Conservation (phyloP, 2,888 invertebrate genomes). For the Noctua janthina region DNA sequence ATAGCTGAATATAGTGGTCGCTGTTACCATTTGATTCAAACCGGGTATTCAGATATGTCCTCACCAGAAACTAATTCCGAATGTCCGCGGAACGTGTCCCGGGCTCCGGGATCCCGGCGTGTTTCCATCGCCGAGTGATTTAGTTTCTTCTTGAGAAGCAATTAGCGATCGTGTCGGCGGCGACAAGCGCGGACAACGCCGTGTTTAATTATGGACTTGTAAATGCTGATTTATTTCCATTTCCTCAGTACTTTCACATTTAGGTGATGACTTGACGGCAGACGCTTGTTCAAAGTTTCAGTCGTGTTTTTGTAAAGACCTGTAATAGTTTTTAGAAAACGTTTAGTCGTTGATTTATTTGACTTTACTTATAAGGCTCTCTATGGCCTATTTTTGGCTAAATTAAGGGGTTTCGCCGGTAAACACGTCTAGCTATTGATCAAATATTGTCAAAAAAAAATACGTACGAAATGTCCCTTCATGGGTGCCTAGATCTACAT, state of each 20-base stretch:
- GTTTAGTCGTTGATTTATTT: conserved; percentile 2
- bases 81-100: conserved; percentile 16
- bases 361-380: background rate
- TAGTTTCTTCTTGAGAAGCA: conserved; percentile 64
- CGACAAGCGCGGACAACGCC: conserved; percentile 35
- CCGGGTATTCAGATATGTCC: background rate
- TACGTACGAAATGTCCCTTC: background rate
- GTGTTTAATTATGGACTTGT: conserved; percentile 54
- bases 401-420: background rate
- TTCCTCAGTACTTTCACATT: conserved; percentile 22
- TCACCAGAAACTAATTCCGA: conserved; percentile 25
- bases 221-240: conserved; percentile 50
- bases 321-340: conserved; percentile 8
- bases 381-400: background rate
- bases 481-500: background rate
- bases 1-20: background rate
- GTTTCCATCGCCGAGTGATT: conserved; percentile 55
- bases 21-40: conserved; percentile 10
- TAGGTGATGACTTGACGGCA: background rate
- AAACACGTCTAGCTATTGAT: background rate
- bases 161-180: conserved; percentile 58
- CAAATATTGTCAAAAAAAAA: background rate
- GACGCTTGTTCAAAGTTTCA: conserved; percentile 19
- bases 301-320: background rate
- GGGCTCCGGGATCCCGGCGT: conserved; percentile 5